These are phyloP conservation scores for Centropristis striata DNA, from an alignment of 2,113 vertebrate species.

Conservation along the genomic window DNA sequence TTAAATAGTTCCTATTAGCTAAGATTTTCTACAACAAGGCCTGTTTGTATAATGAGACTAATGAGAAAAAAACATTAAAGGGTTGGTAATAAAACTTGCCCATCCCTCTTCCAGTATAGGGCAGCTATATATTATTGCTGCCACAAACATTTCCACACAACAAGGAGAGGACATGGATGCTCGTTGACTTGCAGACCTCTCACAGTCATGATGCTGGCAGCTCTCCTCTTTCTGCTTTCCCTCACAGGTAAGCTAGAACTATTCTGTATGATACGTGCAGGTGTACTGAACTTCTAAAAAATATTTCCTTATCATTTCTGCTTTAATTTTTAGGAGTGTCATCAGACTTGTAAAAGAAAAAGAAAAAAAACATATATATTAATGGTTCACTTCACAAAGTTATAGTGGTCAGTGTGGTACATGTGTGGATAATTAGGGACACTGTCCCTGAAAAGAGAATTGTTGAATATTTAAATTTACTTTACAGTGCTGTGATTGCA, in stretches of 20 bases:
- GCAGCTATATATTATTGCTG: not conserved
- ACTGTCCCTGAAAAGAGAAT: not conserved
- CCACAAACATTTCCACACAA: not conserved
- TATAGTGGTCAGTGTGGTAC: too few species aligned
- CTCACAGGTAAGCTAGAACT: slow-evolving; percentile 39
- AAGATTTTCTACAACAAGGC: too few species aligned
- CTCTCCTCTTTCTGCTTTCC: slow-evolving; percentile 31
- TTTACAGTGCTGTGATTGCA: too few species aligned
- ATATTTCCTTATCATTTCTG: too few species aligned
- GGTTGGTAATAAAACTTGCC: not conserved
- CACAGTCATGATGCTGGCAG: slow-evolving; percentile 21
- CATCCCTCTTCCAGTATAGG: not conserved
- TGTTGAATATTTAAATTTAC: too few species aligned
- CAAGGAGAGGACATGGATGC: not conserved
- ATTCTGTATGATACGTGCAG: not conserved
- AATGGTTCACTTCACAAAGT: too few species aligned
- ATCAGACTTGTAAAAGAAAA: too few species aligned
- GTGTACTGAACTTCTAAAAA: too few species aligned
- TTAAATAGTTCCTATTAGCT: too few species aligned
- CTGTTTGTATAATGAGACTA: not conserved
- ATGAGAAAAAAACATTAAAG: not conserved
- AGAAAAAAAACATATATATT: too few species aligned
- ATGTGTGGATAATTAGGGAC: not conserved
- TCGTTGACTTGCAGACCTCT: not conserved
- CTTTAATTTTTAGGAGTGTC: too few species aligned